phyloP scores from a whole-genome alignment of 2,888 invertebrate species.

The Acleris cristana region DNA sequence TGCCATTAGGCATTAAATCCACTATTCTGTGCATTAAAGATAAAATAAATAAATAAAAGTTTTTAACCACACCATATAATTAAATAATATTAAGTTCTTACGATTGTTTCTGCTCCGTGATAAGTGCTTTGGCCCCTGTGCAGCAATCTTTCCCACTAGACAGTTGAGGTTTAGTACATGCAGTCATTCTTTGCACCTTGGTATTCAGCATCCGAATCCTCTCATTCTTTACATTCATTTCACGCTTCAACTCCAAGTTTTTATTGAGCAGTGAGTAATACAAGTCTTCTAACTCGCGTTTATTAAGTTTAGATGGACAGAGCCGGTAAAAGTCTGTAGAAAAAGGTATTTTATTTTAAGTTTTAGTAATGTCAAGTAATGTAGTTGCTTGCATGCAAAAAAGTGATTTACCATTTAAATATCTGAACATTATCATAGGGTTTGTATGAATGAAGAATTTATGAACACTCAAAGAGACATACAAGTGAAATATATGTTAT shows the following conservation, averaged over 20 bases:
- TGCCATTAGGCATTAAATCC: too few species aligned
- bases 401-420: too few species aligned
- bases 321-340: constrained; percentile 55
- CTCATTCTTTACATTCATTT: constrained; percentile 85
- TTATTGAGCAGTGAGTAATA: constrained; percentile 86
- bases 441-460: too few species aligned
- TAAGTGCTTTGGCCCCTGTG: constrained; percentile 50
- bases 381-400: too few species aligned
- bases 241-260: constrained; percentile 84
- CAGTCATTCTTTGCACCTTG: constrained; percentile 60
- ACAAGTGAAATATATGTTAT: too few species aligned
- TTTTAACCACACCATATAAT: too few species aligned
- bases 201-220: constrained; percentile 62
- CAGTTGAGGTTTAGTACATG: constrained; percentile 47
- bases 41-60: too few species aligned
- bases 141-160: constrained; percentile 59
- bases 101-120: constrained; percentile 65
- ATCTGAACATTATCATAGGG: too few species aligned
- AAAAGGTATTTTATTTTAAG: neutral
- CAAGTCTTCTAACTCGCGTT: constrained; percentile 86
- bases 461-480: too few species aligned
- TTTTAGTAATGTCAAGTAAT: neutral
- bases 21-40: too few species aligned
- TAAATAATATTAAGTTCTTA: constrained; percentile 47
- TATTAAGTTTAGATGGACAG: constrained; percentile 81